These are phyloP conservation scores for Macquaria australasica DNA, from an alignment of 2,113 vertebrate species.

Conservation along the genomic window DNA sequence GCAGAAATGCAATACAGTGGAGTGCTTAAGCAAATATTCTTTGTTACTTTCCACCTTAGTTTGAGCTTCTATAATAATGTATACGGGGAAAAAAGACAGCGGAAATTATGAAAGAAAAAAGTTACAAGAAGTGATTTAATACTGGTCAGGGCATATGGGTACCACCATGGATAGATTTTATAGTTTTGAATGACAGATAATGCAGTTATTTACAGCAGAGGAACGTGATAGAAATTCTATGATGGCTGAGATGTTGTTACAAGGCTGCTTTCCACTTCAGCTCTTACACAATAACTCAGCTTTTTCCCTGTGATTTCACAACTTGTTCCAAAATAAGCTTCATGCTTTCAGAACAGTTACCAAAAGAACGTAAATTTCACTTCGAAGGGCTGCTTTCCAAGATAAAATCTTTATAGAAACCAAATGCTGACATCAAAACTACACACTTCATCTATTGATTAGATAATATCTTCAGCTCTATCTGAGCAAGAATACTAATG, in stretches of 20 bases:
- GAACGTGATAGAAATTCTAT: neutral
- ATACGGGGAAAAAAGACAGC: neutral
- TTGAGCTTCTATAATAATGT: neutral
- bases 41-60: neutral
- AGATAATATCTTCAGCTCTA: slow-evolving; percentile 44
- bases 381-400: slow-evolving; percentile 19
- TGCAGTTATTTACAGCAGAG: slow-evolving; percentile 2
- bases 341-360: slow-evolving; percentile 4
- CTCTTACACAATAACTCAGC: neutral
- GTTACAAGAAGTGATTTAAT: neutral
- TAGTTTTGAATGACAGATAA: neutral
- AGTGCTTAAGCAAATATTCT: neutral
- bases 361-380: slow-evolving; percentile 8
- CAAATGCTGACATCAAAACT: slow-evolving; percentile 53
- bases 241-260: neutral
- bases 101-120: neutral
- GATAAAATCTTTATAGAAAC: slow-evolving; percentile 50
- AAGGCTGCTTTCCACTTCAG: slow-evolving; percentile 1
- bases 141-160: neutral
- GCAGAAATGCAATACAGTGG: neutral
- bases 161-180: neutral
- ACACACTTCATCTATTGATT: slow-evolving; percentile 26
- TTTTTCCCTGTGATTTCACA: slow-evolving; percentile 1
- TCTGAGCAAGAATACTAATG: slow-evolving; percentile 47
- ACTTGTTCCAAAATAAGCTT: slow-evolving; percentile 12